Evolutionary conservation across 2,797 vertebrate species (phyloP).

Genomic region (Leptoclinus maculatus): DNA sequence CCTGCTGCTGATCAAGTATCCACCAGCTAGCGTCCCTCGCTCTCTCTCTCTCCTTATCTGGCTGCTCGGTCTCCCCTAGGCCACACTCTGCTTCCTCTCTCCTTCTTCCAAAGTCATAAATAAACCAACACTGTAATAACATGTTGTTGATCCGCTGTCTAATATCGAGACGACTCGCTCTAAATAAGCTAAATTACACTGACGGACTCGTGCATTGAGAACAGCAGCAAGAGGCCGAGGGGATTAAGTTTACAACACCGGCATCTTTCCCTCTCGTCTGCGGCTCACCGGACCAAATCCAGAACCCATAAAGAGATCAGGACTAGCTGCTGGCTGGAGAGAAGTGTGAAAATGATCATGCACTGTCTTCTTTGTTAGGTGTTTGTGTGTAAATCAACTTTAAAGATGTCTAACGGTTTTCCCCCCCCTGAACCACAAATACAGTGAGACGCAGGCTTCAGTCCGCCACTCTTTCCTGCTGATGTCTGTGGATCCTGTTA

Average conservation of each 20-base stretch:
- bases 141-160: conserved; percentile 5
- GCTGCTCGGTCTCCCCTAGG: conserved; percentile 4
- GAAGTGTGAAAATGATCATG: conserved; percentile 10
- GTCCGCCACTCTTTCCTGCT: conserved; percentile 16
- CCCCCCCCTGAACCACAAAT: neutral
- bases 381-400: neutral
- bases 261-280: conserved; percentile 43
- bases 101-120: conserved; percentile 42
- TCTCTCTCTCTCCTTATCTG: conserved; percentile 39
- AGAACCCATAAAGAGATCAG: conserved; percentile 44
- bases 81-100: conserved; percentile 31
- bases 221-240: conserved; percentile 12
- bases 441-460: neutral
- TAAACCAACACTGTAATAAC: conserved; percentile 39
- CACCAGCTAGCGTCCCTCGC: conserved; percentile 36
- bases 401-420: conserved; percentile 3
- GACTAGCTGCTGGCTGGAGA: conserved; percentile 6
- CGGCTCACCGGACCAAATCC: conserved; percentile 51
- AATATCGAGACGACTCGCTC: neutral
- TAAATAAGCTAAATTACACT: conserved; percentile 17
- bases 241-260: conserved; percentile 38
- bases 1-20: conserved; percentile 74
- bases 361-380: neutral
- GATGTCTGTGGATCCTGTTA: conserved; percentile 29
- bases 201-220: neutral